A percentile compares a stretch with the other conserved stretches of the same genome.
phyloP scores from a whole-genome alignment of 2,888 invertebrate species.

The Megalurothrips usitatus region DNA sequence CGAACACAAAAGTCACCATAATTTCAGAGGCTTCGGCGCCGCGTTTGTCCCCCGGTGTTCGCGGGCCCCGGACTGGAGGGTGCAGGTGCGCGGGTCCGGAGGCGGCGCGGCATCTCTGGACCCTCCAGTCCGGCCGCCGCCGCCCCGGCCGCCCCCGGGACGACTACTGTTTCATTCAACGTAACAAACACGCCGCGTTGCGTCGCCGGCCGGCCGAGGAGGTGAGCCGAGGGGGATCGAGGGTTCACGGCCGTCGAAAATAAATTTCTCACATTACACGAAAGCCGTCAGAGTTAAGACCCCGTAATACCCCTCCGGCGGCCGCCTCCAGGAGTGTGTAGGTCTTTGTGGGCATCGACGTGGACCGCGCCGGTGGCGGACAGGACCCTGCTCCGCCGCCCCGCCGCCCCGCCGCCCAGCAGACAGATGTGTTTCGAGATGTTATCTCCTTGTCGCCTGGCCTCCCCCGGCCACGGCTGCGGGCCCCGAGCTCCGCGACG shows the following conservation, averaged over 20 bases:
- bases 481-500: too few relatives aligned
- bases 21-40: background rate
- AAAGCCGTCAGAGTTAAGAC: background rate
- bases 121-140: background rate
- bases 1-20: too few relatives aligned
- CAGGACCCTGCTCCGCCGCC: background rate
- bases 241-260: background rate
- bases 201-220: too few relatives aligned
- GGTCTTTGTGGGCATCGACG: background rate
- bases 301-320: background rate
- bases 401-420: background rate
- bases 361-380: background rate
- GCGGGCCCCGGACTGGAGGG: background rate
- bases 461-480: background rate
- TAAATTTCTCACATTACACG: slow-evolving; percentile 23
- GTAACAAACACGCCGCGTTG: too few relatives aligned
- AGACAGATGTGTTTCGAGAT: slow-evolving; percentile 25
- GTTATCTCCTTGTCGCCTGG: background rate
- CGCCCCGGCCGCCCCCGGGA: too few relatives aligned
- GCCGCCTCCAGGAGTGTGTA: too few relatives aligned
- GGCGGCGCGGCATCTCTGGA: background rate
- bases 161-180: too few relatives aligned
- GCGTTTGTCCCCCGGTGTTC: background rate
- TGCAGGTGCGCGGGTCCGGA: background rate
- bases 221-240: background rate